A percentile compares a stretch with the other conserved stretches of the same genome.
Evolutionary conservation across 2,888 invertebrate species (phyloP).

Genomic region (Aporophyla nigra): DNA sequence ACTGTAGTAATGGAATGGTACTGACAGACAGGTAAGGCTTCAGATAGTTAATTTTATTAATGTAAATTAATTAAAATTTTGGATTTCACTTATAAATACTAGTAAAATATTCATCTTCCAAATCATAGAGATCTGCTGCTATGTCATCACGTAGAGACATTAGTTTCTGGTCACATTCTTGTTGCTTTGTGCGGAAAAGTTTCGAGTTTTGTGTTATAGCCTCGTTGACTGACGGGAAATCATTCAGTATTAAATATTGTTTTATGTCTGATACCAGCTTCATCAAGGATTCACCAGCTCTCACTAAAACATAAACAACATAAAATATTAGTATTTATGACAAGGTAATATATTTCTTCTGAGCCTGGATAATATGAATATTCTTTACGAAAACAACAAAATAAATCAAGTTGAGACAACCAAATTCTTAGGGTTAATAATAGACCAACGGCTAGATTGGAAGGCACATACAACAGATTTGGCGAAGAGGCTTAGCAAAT

Average conservation of each 20-base stretch:
- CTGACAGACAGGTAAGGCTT: conserved; percentile 2
- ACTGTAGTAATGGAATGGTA: not conserved
- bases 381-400: too few species aligned
- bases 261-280: conserved; percentile 99
- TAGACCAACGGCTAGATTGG: too few species aligned
- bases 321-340: not conserved
- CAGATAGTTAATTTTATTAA: not conserved
- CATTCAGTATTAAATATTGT: conserved; percentile 99
- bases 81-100: conserved; percentile 94
- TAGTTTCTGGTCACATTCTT: conserved; percentile 97
- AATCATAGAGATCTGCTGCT: conserved; percentile 97
- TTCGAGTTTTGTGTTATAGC: conserved; percentile 98
- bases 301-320: conserved; percentile 90
- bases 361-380: too few species aligned
- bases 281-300: conserved; percentile 99
- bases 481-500: too few species aligned
- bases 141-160: conserved; percentile 98
- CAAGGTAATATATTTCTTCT: too few species aligned
- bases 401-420: too few species aligned
- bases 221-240: conserved; percentile 99
- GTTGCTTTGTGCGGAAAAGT: conserved; percentile 96
- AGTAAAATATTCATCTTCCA: conserved; percentile 98
- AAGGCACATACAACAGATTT: too few species aligned
- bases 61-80: conserved; percentile 7
- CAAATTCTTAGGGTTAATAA: too few species aligned